Conservation (phyloP, 1,140 invertebrate species). For the Drosophila nigrodunni region DNA sequence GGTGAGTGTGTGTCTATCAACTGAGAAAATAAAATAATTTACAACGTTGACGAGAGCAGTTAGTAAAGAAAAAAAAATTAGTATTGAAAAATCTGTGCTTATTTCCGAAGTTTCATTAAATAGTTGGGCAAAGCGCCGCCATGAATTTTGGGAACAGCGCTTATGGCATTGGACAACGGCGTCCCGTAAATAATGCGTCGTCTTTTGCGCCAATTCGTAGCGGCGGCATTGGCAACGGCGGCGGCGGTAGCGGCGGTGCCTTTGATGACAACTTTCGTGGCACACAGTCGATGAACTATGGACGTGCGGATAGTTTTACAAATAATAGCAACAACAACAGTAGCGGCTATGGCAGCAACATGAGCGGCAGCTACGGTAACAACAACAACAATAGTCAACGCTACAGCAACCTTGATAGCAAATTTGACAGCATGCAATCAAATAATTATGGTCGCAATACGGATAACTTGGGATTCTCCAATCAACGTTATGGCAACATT, state of each 20-base stretch:
- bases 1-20: slow-evolving; percentile 46
- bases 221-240: slow-evolving; percentile 5
- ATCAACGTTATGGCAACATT: slow-evolving; percentile 16
- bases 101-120: slow-evolving; percentile 7
- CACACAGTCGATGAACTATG: slow-evolving; percentile 38
- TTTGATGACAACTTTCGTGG: slow-evolving; percentile 40
- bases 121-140: slow-evolving; percentile 6
- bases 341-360: slow-evolving; percentile 20
- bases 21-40: slow-evolving; percentile 46
- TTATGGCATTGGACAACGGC: slow-evolving; percentile 64
- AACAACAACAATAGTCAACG: slow-evolving; percentile 36
- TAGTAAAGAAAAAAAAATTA: slow-evolving; percentile 11
- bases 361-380: slow-evolving; percentile 11
- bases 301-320: slow-evolving; percentile 31
- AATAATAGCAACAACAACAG: slow-evolving; percentile 22
- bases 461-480: slow-evolving; percentile 14
- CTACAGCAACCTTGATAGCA: slow-evolving; percentile 22
- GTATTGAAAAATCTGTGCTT: background rate
- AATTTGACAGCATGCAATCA: slow-evolving; percentile 34
- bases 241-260: background rate
- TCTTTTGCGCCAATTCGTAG: slow-evolving; percentile 49
- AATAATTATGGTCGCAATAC: slow-evolving; percentile 29
- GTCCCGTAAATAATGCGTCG: slow-evolving; percentile 31
- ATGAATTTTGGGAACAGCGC: slow-evolving; percentile 62
- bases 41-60: slow-evolving; percentile 35